Conservation (phyloP, 2,888 invertebrate genomes). For the Hirtodrosophila histrioides region DNA sequence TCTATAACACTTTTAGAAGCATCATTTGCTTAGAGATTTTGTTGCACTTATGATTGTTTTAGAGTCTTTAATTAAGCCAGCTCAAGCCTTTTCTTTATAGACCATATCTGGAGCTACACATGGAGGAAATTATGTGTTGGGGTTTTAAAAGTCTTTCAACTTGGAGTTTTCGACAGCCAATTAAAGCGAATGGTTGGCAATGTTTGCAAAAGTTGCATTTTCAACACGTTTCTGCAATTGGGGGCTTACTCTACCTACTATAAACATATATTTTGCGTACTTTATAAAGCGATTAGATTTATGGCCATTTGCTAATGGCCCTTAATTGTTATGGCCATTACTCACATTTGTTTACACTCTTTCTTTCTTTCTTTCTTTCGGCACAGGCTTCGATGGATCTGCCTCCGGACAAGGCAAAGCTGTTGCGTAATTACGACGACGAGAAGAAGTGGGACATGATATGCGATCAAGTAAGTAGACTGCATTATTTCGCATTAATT, state of each 20-base stretch:
- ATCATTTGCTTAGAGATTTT: no score
- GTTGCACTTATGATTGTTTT: no score
- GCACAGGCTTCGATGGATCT: slow-evolving; percentile 98
- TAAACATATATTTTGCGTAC: slow-evolving; percentile 2
- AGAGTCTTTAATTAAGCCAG: no score
- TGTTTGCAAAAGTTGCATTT: background rate
- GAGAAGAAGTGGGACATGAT: slow-evolving; percentile 99
- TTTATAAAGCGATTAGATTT: no score
- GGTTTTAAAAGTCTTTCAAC: background rate
- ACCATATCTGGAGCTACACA: no score
- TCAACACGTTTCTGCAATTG: slow-evolving; percentile 1
- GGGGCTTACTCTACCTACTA: background rate
- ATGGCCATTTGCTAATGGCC: slow-evolving; percentile 23
- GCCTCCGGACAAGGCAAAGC: slow-evolving; percentile 99
- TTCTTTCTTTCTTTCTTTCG: slow-evolving; percentile 83
- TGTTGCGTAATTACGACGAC: slow-evolving; percentile 96
- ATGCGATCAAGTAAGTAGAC: slow-evolving; percentile 94
- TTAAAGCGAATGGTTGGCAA: background rate
- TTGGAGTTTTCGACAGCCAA: background rate
- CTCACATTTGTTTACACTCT: slow-evolving; percentile 34
- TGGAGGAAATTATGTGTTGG: no score
- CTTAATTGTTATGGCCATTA: slow-evolving; percentile 35
- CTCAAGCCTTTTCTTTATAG: no score
- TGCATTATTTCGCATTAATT: slow-evolving; percentile 27
- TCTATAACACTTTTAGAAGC: no score